Base-by-base conservation (phyloP, 2,888 invertebrate species). In the Portevinia maculata region DNA sequence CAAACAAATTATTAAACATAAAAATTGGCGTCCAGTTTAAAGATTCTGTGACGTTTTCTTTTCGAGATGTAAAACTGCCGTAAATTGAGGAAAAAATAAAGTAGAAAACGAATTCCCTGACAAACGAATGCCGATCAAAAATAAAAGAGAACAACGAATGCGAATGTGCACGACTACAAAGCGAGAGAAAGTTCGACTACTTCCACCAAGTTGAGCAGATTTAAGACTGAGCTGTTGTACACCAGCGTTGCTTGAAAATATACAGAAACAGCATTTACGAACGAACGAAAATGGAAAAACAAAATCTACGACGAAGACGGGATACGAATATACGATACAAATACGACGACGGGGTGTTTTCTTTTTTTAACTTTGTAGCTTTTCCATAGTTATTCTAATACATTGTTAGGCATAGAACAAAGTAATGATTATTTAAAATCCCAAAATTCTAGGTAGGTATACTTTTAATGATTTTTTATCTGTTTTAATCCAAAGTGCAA, bases 1-100 rank as follows among this genome's bases (percentile, higher is more conserved):
- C 48, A 70, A 76, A 81, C 67, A 67, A 83, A 78, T 83, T 78
- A 78, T 78, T 83, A 78, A 39, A 24, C 24, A 24, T 24, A 24
- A 81, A 69, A 69, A 53, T 69, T 9, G 17, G 34, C 50, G 62
- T 9, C 44, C 50, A 64, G 64, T 78, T 57, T 62, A 44, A 57
- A 19, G 9, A 64, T 17, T 11, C 30, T 30, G 5, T 13, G 19
- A 28, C 48, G n/a, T 28, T 34, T 9, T 37, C 1, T 15, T 52
- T 59, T 52, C 19, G 21, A 59, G 17, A 34, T 55, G 24, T n/a
- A 6, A 62, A 60, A 30, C 5, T 50, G 13, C 59, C 50, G 39
- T 57, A 44, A 19, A 52, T 37, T 4, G 46, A n/a, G 53, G 24
- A 53, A 53, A 37, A n/a, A 73, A 39, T 13, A 57, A 28, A 21